Percentiles rank a stretch among this genome's conserved stretches.
Evolutionary conservation across 2,888 invertebrate species (phyloP).

Genomic region (Agrochola macilenta): DNA sequence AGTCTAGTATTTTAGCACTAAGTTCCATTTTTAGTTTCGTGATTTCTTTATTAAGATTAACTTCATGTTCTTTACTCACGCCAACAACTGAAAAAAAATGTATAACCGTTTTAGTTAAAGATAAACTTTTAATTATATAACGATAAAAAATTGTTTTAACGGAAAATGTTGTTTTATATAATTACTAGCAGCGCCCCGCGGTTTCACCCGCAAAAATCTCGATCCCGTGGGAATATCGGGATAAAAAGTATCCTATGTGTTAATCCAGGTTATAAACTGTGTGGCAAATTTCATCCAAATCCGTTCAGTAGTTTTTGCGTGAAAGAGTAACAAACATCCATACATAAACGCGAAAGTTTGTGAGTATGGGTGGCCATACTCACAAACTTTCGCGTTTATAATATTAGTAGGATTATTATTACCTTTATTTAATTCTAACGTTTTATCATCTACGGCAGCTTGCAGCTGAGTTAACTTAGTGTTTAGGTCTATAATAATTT

Average conservation of each 20-base stretch:
- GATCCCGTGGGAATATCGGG: no score
- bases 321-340: no score
- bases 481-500: constrained; percentile 87
- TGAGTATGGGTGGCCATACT: no score
- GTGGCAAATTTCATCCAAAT: no score
- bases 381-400: no score
- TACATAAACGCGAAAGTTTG: no score
- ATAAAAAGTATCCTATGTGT: no score
- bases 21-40: constrained; percentile 90
- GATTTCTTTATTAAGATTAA: constrained; percentile 87
- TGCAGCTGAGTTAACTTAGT: constrained; percentile 86
- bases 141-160: constrained; percentile 3
- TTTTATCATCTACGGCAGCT: constrained; percentile 88
- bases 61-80: constrained; percentile 87
- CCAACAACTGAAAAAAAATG: constrained; percentile 81
- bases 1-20: constrained; percentile 89
- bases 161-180: not conserved
- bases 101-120: not conserved
- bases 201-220: no score
- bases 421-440: constrained; percentile 89
- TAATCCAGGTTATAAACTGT: no score
- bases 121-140: no score
- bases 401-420: constrained; percentile 44
- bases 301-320: no score
- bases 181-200: not conserved